Percentiles rank a stretch among this genome's conserved stretches.
Evolutionary conservation across 2,113 vertebrate genomes (phyloP).

Genomic region (Microtus oregoni): DNA sequence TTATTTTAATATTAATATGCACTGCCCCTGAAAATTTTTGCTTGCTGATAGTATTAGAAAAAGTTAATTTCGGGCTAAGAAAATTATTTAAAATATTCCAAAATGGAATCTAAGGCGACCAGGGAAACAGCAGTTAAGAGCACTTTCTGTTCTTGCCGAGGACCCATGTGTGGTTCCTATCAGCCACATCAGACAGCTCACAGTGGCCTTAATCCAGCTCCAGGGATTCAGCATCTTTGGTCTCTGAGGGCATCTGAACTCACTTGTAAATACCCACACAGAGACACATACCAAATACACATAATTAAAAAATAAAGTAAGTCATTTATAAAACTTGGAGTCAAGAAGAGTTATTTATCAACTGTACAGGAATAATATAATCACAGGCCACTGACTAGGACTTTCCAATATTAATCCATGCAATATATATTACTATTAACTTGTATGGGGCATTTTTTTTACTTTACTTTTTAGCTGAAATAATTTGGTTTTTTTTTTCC

Average conservation of each 20-base stretch:
- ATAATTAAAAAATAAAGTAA: background rate
- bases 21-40: background rate
- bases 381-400: background rate
- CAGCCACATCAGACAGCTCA: background rate
- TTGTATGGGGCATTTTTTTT: background rate
- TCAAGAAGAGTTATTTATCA: background rate
- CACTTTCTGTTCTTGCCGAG: background rate
- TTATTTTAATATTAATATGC: background rate
- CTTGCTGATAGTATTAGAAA: background rate
- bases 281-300: background rate
- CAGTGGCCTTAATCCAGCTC: background rate
- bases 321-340: background rate
- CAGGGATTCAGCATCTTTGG: no score
- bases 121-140: background rate
- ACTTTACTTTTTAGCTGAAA: background rate
- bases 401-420: background rate
- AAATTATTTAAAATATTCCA: conserved; percentile 18
- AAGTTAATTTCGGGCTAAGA: background rate
- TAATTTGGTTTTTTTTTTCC: background rate
- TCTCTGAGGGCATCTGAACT: no score
- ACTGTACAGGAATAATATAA: background rate
- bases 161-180: background rate
- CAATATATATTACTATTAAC: background rate
- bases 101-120: background rate
- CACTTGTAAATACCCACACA: background rate